Conservation (phyloP, 2,113 vertebrate species). For the Dryoscopus gambensis region DNA sequence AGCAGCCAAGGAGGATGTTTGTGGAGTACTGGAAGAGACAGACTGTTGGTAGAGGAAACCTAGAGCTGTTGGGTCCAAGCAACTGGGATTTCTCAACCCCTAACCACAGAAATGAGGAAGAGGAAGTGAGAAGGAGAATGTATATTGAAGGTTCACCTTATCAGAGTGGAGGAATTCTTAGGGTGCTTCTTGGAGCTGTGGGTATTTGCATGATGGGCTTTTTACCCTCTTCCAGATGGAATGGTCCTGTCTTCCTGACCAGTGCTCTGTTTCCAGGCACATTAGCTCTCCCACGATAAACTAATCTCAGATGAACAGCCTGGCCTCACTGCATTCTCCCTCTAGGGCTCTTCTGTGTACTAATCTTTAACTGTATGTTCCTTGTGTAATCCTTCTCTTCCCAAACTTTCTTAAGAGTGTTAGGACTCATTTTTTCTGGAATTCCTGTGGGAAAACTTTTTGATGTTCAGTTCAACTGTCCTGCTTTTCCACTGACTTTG, state of each 20-base stretch:
- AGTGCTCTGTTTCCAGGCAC: neutral
- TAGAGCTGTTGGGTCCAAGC: conserved; percentile 8
- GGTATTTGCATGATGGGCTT: neutral
- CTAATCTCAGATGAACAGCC: neutral
- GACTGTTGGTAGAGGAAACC: conserved; percentile 28
- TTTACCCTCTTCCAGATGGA: neutral
- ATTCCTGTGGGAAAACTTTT: neutral
- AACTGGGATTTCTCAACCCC: conserved; percentile 53
- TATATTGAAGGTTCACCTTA: neutral
- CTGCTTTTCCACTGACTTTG: neutral
- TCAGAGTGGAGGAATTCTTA: neutral
- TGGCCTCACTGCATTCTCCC: neutral
- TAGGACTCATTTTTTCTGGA: neutral
- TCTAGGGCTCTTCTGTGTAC: neutral
- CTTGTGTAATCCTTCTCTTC: neutral
- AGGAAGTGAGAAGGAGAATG: conserved; percentile 17
- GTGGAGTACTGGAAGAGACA: neutral
- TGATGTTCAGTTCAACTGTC: neutral
- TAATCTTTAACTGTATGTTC: neutral
- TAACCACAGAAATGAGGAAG: conserved; percentile 62
- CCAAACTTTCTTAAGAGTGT: neutral
- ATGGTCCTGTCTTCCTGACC: neutral
- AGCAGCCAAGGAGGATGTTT: neutral
- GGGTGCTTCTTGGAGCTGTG: neutral
- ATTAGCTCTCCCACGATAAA: fast-evolving